phyloP scores from a whole-genome alignment of 2,113 vertebrate genomes.

The Neogale vison region DNA sequence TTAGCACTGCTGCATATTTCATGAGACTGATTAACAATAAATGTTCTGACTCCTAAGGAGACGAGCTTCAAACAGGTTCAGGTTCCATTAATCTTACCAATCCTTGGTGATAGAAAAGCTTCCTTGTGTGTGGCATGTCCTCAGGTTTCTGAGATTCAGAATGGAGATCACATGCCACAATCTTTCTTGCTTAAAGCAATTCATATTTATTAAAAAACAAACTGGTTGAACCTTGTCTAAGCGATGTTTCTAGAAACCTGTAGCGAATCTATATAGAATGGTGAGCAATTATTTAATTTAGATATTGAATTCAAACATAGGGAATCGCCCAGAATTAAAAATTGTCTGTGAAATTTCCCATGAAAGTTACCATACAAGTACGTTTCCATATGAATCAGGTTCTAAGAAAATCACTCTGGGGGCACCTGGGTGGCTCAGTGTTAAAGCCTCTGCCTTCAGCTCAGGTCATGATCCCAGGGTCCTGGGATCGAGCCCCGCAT shows the following conservation, averaged over 20 bases:
- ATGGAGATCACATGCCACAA: not conserved
- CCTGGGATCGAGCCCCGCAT: too few species aligned
- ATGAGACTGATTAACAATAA: not conserved
- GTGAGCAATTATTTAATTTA: not conserved
- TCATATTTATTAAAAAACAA: not conserved
- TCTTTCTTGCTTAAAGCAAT: not conserved
- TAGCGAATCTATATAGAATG: not conserved
- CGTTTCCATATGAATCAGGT: not conserved
- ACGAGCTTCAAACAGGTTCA: not conserved
- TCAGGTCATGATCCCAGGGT: too few species aligned
- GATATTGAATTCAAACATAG: not conserved
- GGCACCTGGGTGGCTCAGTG: too few species aligned
- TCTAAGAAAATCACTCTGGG: not conserved
- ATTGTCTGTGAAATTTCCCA: not conserved
- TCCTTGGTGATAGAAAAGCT: not conserved
- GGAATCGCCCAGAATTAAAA: not conserved
- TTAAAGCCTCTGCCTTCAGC: too few species aligned
- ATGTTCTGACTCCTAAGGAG: not conserved
- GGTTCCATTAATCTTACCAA: not conserved
- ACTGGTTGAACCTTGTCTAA: not conserved
- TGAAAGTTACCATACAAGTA: not conserved
- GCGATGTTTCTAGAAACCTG: not conserved
- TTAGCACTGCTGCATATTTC: not conserved
- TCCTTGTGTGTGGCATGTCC: not conserved
- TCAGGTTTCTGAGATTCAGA: slow-evolving; percentile 24